Percentiles rank a stretch among this genome's conserved stretches.
phyloP scores from a whole-genome alignment of 2,113 vertebrate genomes.

The Hucho hucho region DNA sequence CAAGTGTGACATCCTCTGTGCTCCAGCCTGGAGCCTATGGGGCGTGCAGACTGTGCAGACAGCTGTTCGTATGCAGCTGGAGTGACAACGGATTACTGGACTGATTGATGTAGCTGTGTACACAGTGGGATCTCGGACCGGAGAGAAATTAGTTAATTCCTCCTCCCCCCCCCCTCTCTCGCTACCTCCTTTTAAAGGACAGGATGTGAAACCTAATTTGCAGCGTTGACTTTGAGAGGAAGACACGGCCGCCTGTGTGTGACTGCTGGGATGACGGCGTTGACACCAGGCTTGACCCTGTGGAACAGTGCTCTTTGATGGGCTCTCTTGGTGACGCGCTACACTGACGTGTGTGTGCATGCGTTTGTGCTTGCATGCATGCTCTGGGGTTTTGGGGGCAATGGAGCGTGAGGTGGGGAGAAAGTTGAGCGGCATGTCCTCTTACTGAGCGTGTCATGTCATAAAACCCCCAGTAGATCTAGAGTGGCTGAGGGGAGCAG shows the following conservation, averaged over 20 bases:
- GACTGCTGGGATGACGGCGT: not conserved
- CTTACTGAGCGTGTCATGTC: not conserved
- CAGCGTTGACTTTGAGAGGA: not conserved
- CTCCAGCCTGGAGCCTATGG: not conserved
- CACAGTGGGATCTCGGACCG: conserved; percentile 22
- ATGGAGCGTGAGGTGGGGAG: not conserved
- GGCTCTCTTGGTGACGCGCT: not conserved
- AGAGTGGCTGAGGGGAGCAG: not conserved
- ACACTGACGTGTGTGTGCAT: not conserved
- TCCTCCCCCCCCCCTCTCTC: conserved; percentile 2
- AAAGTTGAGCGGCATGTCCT: not conserved
- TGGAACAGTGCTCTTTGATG: not conserved
- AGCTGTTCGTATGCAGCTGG: conserved; percentile 22
- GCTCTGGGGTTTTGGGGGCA: conserved; percentile 14
- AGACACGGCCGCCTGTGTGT: not conserved
- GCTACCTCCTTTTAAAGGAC: not conserved
- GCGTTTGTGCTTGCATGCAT: not conserved
- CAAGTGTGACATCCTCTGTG: not conserved
- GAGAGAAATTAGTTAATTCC: conserved; percentile 23
- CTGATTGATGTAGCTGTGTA: conserved; percentile 38
- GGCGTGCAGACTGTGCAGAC: conserved; percentile 21
- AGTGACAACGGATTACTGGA: conserved; percentile 34
- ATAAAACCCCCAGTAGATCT: not conserved
- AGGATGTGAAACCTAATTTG: not conserved
- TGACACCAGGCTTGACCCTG: not conserved